These are phyloP conservation scores for Orestias chungarensis DNA, from an alignment of 2,797 vertebrate species.

Conservation along the genomic window DNA sequence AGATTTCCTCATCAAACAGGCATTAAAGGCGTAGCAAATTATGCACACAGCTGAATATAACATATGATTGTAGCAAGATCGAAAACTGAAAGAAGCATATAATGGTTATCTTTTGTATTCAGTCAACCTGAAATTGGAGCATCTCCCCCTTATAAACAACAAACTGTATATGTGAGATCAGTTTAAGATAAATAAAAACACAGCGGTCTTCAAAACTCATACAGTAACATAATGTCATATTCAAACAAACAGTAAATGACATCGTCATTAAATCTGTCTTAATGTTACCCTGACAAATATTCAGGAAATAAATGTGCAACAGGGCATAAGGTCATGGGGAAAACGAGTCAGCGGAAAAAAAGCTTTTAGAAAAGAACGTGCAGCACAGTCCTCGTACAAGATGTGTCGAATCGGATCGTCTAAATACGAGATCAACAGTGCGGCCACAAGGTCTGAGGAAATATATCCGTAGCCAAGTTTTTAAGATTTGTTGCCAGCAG, in stretches of 20 bases:
- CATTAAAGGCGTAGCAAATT: not conserved
- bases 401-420: not conserved
- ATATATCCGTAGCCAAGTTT: not conserved
- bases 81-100: not conserved
- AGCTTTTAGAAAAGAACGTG: not conserved
- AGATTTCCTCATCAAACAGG: not conserved
- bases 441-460: not conserved
- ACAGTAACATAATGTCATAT: not conserved
- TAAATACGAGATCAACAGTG: not conserved
- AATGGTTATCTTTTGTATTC: not conserved
- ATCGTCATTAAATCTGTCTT: not conserved
- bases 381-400: not conserved
- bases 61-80: not conserved
- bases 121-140: not conserved
- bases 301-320: constrained; percentile 19
- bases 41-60: not conserved
- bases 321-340: constrained; percentile 32
- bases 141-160: no score
- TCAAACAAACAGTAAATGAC: not conserved
- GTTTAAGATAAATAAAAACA: not conserved
- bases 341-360: constrained; percentile 28
- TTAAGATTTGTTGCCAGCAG: not conserved
- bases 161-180: no score
- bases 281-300: not conserved
- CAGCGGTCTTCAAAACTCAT: no score